Conservation (phyloP, 2,797 vertebrate genomes). For the Poecilia wingei region DNA sequence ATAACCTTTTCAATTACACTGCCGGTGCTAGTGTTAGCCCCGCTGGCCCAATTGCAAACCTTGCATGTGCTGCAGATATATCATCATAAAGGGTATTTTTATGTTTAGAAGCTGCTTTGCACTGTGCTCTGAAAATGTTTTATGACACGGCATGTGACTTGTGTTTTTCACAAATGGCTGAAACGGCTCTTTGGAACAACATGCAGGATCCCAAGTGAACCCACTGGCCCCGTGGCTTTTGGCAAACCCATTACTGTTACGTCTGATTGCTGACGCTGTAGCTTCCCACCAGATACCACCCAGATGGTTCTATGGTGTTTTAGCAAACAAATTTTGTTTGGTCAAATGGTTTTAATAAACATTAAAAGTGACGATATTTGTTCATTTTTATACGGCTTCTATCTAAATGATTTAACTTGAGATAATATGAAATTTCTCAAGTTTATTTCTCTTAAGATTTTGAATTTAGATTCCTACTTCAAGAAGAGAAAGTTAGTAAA, state of each 20-base stretch:
- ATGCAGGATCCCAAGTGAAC: constrained; percentile 47
- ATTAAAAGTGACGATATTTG: neutral
- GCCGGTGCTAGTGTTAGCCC: constrained; percentile 39
- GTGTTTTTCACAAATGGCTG: constrained; percentile 47
- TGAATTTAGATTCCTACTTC: neutral
- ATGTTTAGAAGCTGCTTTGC: constrained; percentile 18
- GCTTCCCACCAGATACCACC: constrained; percentile 1
- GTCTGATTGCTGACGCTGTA: constrained; percentile 14
- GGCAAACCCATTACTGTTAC: constrained; percentile 53
- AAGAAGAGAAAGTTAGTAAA: neutral
- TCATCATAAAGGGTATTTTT: constrained; percentile 47
- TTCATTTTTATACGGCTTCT: neutral
- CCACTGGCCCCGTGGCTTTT: constrained; percentile 33
- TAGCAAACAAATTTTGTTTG: neutral
- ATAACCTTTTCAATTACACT: constrained; percentile 58
- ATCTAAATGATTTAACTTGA: neutral
- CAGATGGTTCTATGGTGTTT: neutral
- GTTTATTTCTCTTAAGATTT: neutral
- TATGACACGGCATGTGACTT: constrained; percentile 19
- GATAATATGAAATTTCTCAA: neutral
- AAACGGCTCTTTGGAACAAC: constrained; percentile 39
- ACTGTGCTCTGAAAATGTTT: constrained; percentile 28
- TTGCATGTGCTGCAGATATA: constrained; percentile 41
- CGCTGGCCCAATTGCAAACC: constrained; percentile 28
- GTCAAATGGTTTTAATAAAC: neutral